Evolutionary conservation across 2,888 invertebrate genomes (phyloP).

Genomic region (Leptodirus hochenwartii): DNA sequence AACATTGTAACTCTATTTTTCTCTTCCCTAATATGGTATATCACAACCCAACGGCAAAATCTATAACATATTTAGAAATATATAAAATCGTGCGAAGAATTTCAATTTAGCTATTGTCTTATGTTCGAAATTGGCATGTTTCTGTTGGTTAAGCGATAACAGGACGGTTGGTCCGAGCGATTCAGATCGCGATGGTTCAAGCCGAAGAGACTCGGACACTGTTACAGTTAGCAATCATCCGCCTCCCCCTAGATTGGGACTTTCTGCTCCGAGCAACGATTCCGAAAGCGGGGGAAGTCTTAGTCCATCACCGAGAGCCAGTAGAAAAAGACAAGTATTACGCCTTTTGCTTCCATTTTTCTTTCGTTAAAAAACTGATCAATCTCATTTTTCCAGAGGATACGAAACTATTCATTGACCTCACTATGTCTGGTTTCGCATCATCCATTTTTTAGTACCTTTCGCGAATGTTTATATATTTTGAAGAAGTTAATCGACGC

Average conservation of each 20-base stretch:
- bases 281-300: constrained; percentile 80
- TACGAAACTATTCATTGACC: constrained; percentile 85
- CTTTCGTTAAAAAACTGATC: not conserved
- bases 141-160: no score
- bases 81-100: no score
- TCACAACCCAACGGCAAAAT: no score
- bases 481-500: constrained; percentile 93
- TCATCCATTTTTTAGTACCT: constrained; percentile 97
- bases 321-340: constrained; percentile 51
- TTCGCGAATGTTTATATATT: constrained; percentile 93
- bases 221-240: constrained; percentile 10
- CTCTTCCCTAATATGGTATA: no score
- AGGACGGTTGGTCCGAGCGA: constrained; percentile 78
- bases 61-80: no score
- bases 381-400: constrained; percentile 35
- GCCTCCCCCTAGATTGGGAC: constrained; percentile 39
- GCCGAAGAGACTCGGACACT: constrained; percentile 45
- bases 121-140: no score
- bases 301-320: constrained; percentile 70
- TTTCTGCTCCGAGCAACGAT: constrained; percentile 50
- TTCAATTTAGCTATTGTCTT: no score
- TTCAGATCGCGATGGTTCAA: constrained; percentile 73
- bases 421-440: constrained; percentile 95
- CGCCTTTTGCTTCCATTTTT: not conserved
- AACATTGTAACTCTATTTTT: no score